Evolutionary conservation across 2,797 vertebrate genomes (phyloP).

Genomic region (Cichlasoma orientale): DNA sequence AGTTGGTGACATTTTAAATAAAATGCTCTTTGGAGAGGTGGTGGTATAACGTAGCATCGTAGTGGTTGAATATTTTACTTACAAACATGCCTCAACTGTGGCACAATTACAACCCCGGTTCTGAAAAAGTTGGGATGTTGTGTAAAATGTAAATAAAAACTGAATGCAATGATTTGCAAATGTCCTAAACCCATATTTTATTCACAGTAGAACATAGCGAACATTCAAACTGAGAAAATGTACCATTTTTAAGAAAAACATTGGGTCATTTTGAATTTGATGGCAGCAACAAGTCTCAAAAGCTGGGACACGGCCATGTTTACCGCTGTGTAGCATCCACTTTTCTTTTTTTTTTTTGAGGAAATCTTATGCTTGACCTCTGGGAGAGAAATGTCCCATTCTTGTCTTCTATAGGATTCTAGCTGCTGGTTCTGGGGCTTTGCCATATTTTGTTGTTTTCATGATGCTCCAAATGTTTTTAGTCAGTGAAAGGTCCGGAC

Average conservation of each 20-base stretch:
- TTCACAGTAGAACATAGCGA: not conserved
- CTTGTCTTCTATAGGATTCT: too few species aligned
- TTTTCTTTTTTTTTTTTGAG: not conserved
- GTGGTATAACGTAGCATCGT: not conserved
- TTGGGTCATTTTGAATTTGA: not conserved
- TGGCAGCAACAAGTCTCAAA: not conserved
- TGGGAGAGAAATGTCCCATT: too few species aligned
- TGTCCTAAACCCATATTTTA: not conserved
- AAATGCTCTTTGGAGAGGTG: not conserved
- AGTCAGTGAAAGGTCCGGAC: too few species aligned
- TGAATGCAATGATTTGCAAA: not conserved
- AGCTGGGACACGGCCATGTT: not conserved
- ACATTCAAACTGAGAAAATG: not conserved
- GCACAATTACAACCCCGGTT: not conserved
- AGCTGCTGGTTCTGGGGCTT: too few species aligned
- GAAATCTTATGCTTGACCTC: too few species aligned
- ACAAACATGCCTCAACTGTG: not conserved
- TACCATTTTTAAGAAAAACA: not conserved
- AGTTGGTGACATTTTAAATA: slow-evolving; percentile 39
- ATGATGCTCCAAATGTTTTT: too few species aligned
- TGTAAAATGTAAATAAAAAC: not conserved
- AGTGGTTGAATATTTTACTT: not conserved
- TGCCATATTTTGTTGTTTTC: too few species aligned
- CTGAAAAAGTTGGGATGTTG: not conserved
- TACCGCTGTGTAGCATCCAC: not conserved